phyloP scores from a whole-genome alignment of 2,797 vertebrate genomes.

The Pagetopsis macropterus region DNA sequence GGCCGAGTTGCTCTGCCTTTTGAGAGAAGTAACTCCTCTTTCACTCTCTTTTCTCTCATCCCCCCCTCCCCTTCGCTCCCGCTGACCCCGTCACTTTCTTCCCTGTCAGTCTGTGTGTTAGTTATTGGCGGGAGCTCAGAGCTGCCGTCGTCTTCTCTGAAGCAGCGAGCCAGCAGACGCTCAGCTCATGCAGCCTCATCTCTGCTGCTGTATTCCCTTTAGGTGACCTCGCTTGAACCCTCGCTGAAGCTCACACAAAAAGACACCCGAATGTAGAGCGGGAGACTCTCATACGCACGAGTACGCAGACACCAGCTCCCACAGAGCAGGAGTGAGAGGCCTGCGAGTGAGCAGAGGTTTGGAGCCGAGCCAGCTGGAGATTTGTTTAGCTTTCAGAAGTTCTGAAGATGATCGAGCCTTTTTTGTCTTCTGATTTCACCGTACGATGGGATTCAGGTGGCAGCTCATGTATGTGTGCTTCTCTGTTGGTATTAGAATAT shows the following conservation, averaged over 20 bases:
- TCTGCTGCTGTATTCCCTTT: conserved; percentile 53
- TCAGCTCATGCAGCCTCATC: conserved; percentile 57
- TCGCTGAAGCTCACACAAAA: conserved; percentile 36
- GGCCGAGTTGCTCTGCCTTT: conserved; percentile 35
- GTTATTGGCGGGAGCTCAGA: conserved; percentile 68
- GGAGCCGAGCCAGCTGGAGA: conserved; percentile 51
- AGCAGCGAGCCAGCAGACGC: conserved; percentile 62
- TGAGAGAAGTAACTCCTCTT: conserved; percentile 45
- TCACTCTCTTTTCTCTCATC: conserved; percentile 38
- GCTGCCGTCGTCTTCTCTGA: conserved; percentile 45
- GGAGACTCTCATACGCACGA: conserved; percentile 17
- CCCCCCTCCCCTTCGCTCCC: conserved; percentile 31
- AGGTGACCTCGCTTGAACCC: conserved; percentile 62
- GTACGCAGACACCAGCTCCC: conserved; percentile 1
- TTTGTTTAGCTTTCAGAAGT: conserved; percentile 11
- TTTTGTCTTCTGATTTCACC: conserved; percentile 50
- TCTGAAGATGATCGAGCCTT: conserved; percentile 34
- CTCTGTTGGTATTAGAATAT: conserved; percentile 14
- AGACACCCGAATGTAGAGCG: conserved; percentile 51
- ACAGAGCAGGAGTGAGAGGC: conserved; percentile 50
- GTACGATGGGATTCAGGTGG: conserved; percentile 46
- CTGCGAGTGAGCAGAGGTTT: conserved; percentile 38
- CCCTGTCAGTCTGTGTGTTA: conserved; percentile 50
- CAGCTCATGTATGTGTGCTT: conserved; percentile 23
- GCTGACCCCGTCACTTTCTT: conserved; percentile 61